Evolutionary conservation across 2,888 invertebrate species (phyloP).

Genomic region (Sminthurinus aureus): DNA sequence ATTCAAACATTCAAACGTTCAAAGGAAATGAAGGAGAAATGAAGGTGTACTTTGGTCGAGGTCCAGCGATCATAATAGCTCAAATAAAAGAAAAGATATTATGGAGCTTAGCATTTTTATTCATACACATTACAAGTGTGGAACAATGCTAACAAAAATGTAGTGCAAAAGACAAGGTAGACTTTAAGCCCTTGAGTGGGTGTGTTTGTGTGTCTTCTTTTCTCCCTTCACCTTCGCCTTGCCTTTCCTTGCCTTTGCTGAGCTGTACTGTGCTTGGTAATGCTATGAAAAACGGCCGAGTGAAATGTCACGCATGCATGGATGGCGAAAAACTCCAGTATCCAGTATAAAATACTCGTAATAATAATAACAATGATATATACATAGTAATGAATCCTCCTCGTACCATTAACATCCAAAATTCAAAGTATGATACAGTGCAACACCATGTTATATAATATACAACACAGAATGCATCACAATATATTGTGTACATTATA

Average conservation of each 20-base stretch:
- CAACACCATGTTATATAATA: neutral
- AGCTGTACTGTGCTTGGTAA: neutral
- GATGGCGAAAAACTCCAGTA: constrained; percentile 38
- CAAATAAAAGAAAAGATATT: neutral
- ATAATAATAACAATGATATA: neutral
- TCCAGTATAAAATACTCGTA: neutral
- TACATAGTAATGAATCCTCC: constrained; percentile 18
- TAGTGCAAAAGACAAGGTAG: constrained; percentile 10
- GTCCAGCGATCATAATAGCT: constrained; percentile 55
- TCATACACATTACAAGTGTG: too few relatives aligned
- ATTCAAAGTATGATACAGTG: neutral
- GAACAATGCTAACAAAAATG: neutral
- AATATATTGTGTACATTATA: constrained; percentile 6
- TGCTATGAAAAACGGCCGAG: constrained; percentile 1
- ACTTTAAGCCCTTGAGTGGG: neutral
- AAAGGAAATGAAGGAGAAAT: constrained; percentile 47
- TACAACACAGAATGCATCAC: neutral
- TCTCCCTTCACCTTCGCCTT: neutral
- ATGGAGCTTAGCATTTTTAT: neutral
- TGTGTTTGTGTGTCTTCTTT: constrained; percentile 1
- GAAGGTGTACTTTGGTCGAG: constrained; percentile 55
- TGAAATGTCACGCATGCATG: constrained; percentile 43
- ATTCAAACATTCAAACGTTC: constrained; percentile 44
- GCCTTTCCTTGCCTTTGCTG: neutral
- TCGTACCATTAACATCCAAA: neutral